phyloP scores from a whole-genome alignment of 2,113 vertebrate species.

The Macrotis lagotis region DNA sequence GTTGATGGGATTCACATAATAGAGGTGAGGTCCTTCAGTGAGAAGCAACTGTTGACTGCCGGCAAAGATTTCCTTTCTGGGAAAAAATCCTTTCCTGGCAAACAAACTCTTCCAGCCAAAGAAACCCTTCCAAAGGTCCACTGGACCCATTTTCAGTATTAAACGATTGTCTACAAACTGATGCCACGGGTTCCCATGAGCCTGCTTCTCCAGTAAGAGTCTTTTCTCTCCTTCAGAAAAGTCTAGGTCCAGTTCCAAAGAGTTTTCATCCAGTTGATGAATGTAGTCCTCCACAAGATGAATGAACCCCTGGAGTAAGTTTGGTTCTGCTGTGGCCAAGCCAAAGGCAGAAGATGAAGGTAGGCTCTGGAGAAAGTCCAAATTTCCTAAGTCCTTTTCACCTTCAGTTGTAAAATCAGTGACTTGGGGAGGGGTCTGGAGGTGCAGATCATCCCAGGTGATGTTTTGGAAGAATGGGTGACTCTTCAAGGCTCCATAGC shows the following conservation, averaged over 20 bases:
- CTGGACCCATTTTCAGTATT: slow-evolving; percentile 99
- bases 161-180: slow-evolving; percentile 99
- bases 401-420: accelerated
- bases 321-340: accelerated
- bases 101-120: no score
- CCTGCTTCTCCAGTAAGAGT: background rate
- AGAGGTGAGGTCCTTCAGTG: slow-evolving; percentile 97
- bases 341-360: background rate
- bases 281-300: background rate
- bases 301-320: accelerated
- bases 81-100: no score
- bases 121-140: slow-evolving; percentile 98
- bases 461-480: background rate
- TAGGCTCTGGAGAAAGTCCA: background rate
- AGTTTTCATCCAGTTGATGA: background rate
- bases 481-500: background rate
- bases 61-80: no score
- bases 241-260: background rate
- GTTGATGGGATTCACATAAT: slow-evolving; percentile 98
- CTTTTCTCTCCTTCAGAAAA: background rate
- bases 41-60: slow-evolving; percentile 95
- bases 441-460: background rate
- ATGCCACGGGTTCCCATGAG: slow-evolving; percentile 83
- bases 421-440: background rate
- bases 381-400: background rate